phyloP scores from a whole-genome alignment of 1,140 invertebrate genomes.

The Drepana arcuata region DNA sequence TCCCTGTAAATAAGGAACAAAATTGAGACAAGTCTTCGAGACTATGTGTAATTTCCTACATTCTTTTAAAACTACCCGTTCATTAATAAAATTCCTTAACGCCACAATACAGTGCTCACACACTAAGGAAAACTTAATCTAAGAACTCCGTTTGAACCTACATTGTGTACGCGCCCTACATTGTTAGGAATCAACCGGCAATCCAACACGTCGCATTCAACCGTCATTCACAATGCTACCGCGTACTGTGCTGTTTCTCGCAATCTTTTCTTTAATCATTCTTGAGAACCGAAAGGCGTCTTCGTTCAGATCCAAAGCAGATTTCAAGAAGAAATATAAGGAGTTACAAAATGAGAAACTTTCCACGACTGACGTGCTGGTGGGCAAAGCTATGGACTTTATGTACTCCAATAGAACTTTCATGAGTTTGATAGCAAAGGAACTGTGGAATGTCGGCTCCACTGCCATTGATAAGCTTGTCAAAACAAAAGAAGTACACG shows the following conservation, averaged over 20 bases:
- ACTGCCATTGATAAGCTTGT: slow-evolving; percentile 45
- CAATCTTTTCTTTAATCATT: slow-evolving; percentile 8
- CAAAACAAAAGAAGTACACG: slow-evolving; percentile 36
- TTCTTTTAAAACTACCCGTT: too few relatives aligned
- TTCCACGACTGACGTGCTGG: slow-evolving; percentile 30
- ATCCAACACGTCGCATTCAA: slow-evolving; percentile 2
- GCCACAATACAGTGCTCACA: too few relatives aligned
- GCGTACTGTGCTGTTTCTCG: slow-evolving; percentile 5
- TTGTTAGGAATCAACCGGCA: background rate
- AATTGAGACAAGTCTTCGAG: too few relatives aligned
- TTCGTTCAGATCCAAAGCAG: slow-evolving; percentile 30
- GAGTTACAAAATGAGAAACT: slow-evolving; percentile 29
- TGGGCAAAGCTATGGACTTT: slow-evolving; percentile 52
- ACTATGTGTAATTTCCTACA: too few relatives aligned
- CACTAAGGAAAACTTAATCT: too few relatives aligned
- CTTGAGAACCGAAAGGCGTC: slow-evolving; percentile 9
- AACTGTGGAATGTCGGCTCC: slow-evolving; percentile 50
- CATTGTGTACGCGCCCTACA: too few relatives aligned
- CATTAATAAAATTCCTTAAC: too few relatives aligned
- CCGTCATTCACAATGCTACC: slow-evolving; percentile 11
- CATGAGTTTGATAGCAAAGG: slow-evolving; percentile 45
- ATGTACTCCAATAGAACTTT: slow-evolving; percentile 50
- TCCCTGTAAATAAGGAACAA: too few relatives aligned
- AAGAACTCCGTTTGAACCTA: too few relatives aligned
- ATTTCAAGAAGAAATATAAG: slow-evolving; percentile 29